Base-by-base conservation (phyloP, 2,113 vertebrate species). In the Toxotes jaculatrix region DNA sequence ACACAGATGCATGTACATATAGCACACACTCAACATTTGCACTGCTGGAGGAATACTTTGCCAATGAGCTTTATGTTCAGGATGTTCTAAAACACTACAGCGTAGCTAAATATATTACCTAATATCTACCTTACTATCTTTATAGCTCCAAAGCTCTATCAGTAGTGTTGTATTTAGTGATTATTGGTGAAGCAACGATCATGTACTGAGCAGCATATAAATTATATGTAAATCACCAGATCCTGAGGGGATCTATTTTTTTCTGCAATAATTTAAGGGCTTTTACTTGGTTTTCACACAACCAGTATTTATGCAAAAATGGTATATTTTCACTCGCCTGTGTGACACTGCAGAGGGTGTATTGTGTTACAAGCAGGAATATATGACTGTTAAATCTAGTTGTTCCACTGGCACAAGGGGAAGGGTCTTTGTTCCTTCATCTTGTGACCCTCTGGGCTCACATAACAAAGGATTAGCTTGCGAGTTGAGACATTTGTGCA, bases 381-480 rank as follows among this genome's bases (percentile, higher is more conserved):
- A 16, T 23, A 7, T 19, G 63, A 40, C 65, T 78, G 42, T n/a
- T 81, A 27, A 82, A 72, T 85, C 16, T 68, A 65, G 73, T 40
- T 71, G 47, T 61, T 80, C 57, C 43, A 8, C 51, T 56, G 73
- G 70, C 57, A 23, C 43, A 1, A 6, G 62, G 49, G 55, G 65
- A 61, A 74, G 45, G 55, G 62, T 62, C 66, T 83, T 77, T 85
- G 51, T 74, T 80, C 47, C 69, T 79, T 70, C 34, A 64, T 89
- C 79, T 78, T 86, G 82, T 90, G 89, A 88, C 77, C 45, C 9
- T 63, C 16, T 65, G 70, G 57, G 61, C 80, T 76, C 72, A 49
- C 72, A 84, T 73, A 84, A 90, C 89, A 91, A 83, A 86, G 80
- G 85, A 84, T 89, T 74, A 78, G 55, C 77, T 92, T 67, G 69